Percentiles rank a stretch among this genome's conserved stretches.
Evolutionary conservation across 1,140 invertebrate species (phyloP).

Genomic region (Colletes latitarsis): DNA sequence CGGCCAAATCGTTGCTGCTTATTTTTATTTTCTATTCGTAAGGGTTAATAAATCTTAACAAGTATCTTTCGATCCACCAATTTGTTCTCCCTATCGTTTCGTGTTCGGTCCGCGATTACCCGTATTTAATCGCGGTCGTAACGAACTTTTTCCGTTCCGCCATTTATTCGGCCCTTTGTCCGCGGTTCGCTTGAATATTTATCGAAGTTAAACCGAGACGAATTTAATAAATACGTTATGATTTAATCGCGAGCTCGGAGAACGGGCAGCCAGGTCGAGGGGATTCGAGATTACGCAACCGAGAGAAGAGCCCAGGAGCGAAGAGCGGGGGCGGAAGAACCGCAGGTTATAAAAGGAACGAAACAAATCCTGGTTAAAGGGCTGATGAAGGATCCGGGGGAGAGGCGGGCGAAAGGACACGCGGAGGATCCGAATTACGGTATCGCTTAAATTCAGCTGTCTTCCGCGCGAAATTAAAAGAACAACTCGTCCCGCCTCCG

Average conservation of each 20-base stretch:
- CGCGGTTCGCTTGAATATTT: conserved; percentile 46
- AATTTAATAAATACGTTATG: conserved; percentile 67
- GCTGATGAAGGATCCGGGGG: conserved; percentile 33
- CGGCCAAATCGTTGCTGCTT: no score
- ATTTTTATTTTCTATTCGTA: neutral
- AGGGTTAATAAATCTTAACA: neutral
- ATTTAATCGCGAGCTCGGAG: conserved; percentile 52
- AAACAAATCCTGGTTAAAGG: conserved; percentile 46
- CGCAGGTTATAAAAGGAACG: conserved; percentile 17
- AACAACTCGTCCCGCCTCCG: neutral
- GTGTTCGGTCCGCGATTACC: conserved; percentile 25
- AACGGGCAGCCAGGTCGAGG: conserved; percentile 12
- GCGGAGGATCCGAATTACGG: neutral
- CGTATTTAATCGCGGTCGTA: neutral
- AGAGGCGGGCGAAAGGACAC: neutral
- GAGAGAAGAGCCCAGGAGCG: conserved; percentile 8
- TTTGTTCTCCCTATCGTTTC: no score
- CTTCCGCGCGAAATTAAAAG: conserved; percentile 19
- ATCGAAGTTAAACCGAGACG: conserved; percentile 54
- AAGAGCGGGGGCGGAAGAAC: neutral
- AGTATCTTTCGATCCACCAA: no score
- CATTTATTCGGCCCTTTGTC: conserved; percentile 34
- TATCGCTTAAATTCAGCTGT: conserved; percentile 21
- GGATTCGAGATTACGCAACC: conserved; percentile 33
- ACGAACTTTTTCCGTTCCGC: conserved; percentile 25